Evolutionary conservation across 2,888 invertebrate genomes (phyloP).

Genomic region (Metacarcinus magister): DNA sequence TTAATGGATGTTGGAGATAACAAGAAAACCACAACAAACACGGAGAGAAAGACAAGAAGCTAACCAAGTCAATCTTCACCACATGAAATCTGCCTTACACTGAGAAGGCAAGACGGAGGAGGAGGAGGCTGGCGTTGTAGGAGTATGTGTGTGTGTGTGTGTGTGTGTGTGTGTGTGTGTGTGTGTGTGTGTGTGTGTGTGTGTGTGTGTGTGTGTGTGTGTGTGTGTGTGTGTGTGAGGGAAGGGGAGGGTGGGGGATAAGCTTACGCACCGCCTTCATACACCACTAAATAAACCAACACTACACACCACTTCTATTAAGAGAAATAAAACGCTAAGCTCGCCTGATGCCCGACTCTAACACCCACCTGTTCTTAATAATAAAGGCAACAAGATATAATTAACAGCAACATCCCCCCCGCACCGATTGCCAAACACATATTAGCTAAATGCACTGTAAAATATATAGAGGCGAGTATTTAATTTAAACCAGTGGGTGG

Average conservation of each 20-base stretch:
- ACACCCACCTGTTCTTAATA: background rate
- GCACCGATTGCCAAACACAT: background rate
- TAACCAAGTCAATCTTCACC: no score
- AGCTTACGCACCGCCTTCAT: background rate
- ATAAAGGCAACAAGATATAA: background rate
- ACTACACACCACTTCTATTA: background rate
- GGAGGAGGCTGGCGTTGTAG: background rate
- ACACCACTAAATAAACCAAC: background rate
- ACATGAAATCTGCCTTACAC: no score
- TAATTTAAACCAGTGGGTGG: slow-evolving; percentile 12
- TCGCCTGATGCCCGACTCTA: background rate
- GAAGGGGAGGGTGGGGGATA: no score
- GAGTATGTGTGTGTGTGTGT: no score
- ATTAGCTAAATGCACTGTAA: background rate
- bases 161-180: background rate
- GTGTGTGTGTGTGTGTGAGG: background rate
- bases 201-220: background rate
- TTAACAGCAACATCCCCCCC: background rate
- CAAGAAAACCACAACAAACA: no score
- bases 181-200: slow-evolving; percentile 2
- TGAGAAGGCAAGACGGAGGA: background rate
- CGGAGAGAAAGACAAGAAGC: no score
- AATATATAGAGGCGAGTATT: background rate
- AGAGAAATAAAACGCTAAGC: background rate
- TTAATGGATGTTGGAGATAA: no score